These are phyloP conservation scores for Myrmecophaga tridactyla DNA, from an alignment of 2,113 vertebrate genomes.

Conservation along the genomic window DNA sequence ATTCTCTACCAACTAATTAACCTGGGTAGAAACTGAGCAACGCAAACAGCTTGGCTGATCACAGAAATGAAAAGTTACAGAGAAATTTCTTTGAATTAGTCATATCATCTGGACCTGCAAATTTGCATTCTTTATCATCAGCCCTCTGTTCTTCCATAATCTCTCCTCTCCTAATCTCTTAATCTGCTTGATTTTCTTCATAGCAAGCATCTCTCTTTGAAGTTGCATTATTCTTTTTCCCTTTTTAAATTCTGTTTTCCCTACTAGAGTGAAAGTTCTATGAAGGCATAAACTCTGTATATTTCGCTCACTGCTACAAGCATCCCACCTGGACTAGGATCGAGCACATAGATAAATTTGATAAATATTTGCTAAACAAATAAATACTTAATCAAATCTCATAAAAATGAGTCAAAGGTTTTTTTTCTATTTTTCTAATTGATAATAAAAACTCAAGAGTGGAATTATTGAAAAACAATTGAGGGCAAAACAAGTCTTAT, in stretches of 20 bases:
- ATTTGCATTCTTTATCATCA: not conserved
- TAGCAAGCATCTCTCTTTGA: not conserved
- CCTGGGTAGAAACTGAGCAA: not conserved
- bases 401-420: not conserved
- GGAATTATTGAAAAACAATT: not conserved
- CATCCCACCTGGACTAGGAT: not conserved
- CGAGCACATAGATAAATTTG: not conserved
- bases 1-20: constrained; percentile 5
- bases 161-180: rapidly evolving
- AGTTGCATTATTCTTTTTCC: not conserved
- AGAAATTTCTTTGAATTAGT: not conserved
- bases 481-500: not conserved
- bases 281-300: not conserved
- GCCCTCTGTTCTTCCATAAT: not conserved
- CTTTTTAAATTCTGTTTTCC: not conserved
- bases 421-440: not conserved
- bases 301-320: not conserved
- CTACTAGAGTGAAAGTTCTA: not conserved
- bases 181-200: not conserved
- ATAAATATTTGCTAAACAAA: not conserved
- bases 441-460: not conserved
- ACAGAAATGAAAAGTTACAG: not conserved
- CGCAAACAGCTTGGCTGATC: not conserved
- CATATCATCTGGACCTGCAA: not conserved
- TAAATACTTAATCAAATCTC: not conserved